Conservation (phyloP, 30 jellyfish, hydroid and myxozoan genomes). For the Cassiopea xamachana region DNA sequence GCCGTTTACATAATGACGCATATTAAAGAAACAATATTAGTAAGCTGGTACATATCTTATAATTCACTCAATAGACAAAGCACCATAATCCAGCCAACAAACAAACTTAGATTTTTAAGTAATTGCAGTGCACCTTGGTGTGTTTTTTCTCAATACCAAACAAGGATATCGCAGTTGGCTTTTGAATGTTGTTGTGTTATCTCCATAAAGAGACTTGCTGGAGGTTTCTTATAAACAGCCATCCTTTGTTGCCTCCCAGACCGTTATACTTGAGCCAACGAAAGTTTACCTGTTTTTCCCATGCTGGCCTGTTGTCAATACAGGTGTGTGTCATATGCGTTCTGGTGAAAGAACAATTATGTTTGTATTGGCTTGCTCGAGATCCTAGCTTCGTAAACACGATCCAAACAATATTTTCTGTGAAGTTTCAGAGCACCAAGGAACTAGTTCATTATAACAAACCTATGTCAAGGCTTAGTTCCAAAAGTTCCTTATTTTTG, state of each 20-base stretch:
- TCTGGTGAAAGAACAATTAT: background rate
- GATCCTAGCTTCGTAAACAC: background rate
- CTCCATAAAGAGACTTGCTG: background rate
- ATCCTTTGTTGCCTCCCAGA: background rate
- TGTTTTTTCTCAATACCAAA: background rate
- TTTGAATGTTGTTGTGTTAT: background rate
- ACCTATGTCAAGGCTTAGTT: too few species aligned
- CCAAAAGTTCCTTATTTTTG: too few species aligned
- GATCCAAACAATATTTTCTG: background rate
- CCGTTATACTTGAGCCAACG: background rate
- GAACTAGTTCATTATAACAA: background rate
- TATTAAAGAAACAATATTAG: background rate
- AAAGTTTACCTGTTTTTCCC: background rate
- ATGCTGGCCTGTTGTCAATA: background rate
- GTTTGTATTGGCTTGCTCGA: background rate
- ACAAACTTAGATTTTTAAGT: background rate
- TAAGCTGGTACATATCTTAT: slow-evolving; percentile 11
- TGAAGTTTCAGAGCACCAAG: background rate
- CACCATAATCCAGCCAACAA: background rate
- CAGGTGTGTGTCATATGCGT: background rate
- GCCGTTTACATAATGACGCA: background rate
- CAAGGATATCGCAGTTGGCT: background rate
- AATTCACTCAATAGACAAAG: slow-evolving; percentile 24
- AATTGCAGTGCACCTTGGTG: background rate
- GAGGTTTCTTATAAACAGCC: background rate